phyloP scores from a whole-genome alignment of 37 sponge, comb jelly and placozoan genomes.

The Chondrosia reniformis region DNA sequence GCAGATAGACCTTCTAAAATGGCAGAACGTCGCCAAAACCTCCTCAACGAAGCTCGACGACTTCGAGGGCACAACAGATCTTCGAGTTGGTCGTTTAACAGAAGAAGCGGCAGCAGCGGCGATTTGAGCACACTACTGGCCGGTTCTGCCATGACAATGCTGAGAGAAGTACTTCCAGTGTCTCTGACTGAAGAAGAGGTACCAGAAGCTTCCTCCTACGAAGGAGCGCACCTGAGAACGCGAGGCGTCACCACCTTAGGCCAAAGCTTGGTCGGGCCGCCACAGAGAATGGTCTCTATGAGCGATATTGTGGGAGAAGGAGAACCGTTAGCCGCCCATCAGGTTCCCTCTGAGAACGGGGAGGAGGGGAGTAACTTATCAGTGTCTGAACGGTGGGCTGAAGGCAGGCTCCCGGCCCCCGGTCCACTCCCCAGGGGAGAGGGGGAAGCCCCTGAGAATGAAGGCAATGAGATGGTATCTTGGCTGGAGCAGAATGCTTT shows the following conservation, averaged over 20 bases:
- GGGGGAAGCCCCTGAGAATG: slow-evolving; percentile 4
- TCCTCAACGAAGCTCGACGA: background rate
- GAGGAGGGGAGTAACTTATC: background rate
- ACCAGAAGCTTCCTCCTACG: background rate
- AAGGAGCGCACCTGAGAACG: background rate
- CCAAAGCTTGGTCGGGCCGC: background rate
- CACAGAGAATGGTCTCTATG: background rate
- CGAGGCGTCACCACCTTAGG: slow-evolving; percentile 12
- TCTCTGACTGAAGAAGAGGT: background rate
- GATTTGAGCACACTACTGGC: slow-evolving; percentile 36
- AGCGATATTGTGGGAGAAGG: background rate
- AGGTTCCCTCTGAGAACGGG: background rate
- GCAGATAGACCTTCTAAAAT: too few relatives aligned
- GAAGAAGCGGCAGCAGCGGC: slow-evolving; percentile 17
- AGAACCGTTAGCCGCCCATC: too few relatives aligned
- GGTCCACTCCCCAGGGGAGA: background rate
- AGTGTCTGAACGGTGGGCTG: background rate
- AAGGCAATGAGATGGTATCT: slow-evolving; percentile 43
- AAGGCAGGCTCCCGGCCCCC: background rate
- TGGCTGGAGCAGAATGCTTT: slow-evolving; percentile 74
- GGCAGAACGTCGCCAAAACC: slow-evolving; percentile 6
- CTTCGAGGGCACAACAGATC: slow-evolving; percentile 47
- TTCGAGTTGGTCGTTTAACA: slow-evolving; percentile 75
- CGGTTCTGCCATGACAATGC: slow-evolving; percentile 19
- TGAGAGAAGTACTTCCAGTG: slow-evolving; percentile 11